Conservation (phyloP, 2,797 vertebrate species). For the Xerus rutilus region DNA sequence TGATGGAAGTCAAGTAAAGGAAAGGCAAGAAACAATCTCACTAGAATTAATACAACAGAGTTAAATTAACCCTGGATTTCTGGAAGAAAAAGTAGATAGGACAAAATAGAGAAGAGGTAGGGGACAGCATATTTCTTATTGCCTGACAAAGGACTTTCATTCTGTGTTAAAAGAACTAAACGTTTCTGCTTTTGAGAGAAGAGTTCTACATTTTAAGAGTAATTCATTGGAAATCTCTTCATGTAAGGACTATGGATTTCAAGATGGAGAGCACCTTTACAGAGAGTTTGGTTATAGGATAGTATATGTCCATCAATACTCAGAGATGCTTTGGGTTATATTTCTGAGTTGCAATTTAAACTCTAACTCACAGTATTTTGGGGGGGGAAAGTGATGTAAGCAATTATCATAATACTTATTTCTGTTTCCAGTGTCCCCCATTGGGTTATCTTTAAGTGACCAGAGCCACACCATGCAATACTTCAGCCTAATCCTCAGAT, state of each 20-base stretch:
- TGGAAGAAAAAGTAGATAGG: background rate
- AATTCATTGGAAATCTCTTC: background rate
- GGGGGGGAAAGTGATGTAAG: background rate
- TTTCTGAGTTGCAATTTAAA: background rate
- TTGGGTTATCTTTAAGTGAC: background rate
- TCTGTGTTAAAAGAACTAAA: background rate
- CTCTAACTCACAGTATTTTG: background rate
- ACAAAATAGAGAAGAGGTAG: background rate
- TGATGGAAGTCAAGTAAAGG: background rate
- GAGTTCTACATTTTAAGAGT: background rate
- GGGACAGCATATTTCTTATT: background rate
- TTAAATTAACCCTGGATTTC: background rate
- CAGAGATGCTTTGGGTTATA: background rate
- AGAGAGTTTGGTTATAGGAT: background rate
- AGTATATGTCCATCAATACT: background rate
- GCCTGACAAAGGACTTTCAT: background rate
- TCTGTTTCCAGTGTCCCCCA: background rate
- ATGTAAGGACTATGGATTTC: background rate
- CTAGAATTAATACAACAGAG: background rate
- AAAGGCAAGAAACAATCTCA: background rate
- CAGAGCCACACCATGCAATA: background rate
- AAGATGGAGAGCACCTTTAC: background rate
- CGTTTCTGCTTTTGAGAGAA: background rate
- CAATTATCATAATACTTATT: background rate
- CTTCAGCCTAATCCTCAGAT: no score